These are phyloP conservation scores for Trachymyrmex septentrionalis DNA, from an alignment of 1,140 invertebrate genomes.

Conservation along the genomic window DNA sequence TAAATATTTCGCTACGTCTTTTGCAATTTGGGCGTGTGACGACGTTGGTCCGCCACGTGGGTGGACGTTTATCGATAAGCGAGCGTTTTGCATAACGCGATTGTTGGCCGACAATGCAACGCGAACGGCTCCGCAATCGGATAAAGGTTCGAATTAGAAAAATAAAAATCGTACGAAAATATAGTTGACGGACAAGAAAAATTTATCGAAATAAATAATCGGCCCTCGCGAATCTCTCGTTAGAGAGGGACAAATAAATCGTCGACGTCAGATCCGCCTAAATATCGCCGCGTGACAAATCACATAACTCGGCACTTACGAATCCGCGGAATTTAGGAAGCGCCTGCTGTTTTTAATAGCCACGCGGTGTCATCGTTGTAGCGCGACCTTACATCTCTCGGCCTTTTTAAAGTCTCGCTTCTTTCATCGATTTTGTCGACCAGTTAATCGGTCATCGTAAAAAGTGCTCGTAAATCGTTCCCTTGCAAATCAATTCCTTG, in stretches of 20 bases:
- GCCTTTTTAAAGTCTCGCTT: conserved; percentile 32
- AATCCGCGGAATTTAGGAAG: conserved; percentile 76
- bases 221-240: conserved; percentile 5
- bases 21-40: background rate
- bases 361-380: conserved; percentile 62
- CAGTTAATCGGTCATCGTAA: background rate
- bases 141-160: background rate
- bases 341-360: conserved; percentile 75
- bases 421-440: conserved; percentile 9
- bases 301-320: conserved; percentile 77
- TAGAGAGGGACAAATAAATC: conserved; percentile 24
- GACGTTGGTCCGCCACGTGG: background rate
- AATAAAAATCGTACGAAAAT: conserved; percentile 13
- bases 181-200: conserved; percentile 9
- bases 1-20: background rate
- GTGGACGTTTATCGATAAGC: conserved; percentile 1
- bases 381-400: conserved; percentile 17
- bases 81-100: conserved; percentile 6
- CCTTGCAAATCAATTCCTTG: background rate
- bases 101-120: conserved; percentile 14
- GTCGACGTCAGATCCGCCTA: conserved; percentile 53
- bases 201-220: conserved; percentile 32
- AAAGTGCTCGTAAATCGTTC: background rate
- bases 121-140: background rate
- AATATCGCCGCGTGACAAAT: conserved; percentile 65